Evolutionary conservation across 2,888 invertebrate genomes (phyloP), one percentile per base, ranked within the genome.

Genomic region (Crioceris asparagi): DNA sequence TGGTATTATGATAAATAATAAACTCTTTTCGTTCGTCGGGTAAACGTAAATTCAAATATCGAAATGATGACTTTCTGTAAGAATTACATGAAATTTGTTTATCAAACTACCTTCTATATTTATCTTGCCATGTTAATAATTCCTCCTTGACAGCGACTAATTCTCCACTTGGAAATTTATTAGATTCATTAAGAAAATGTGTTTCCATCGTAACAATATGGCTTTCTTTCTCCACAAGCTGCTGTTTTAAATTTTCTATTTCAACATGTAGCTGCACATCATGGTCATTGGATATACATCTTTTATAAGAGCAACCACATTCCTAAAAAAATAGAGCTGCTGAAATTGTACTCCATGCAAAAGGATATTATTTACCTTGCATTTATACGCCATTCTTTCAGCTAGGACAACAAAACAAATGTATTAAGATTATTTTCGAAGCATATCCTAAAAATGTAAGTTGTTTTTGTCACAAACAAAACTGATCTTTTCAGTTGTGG

Each of bases 141-240:
- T 91, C 88, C 48, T 90, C 90, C 54, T 83, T 80, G 38, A 88
- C 70, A 40, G 84, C 79, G 17, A 79, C 78, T 56, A 83, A 72
- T 54, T 83, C 80, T 32, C 84, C 80, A 36, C 79, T 80, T 4
- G 64, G 63, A 49, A 54, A 61, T 38, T 62, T 62, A 43, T 63
- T 58, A 3, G 63, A 59, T 57, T 84, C 83, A 53, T 82, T 82
- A 44, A 87, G 68, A 61, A 87, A 84, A 60, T 85, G 87, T 2
- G 82, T 80, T 64, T 92, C 91, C 71, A 92, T 80, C 52, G 79
- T 82, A 45, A 83, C 75, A 52, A 92, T 82, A 59, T 90, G 86
- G 48, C 74, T 72, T 57, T 91, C 87, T 50, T 83, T 75, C 59
- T 90, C 88, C 11, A 81, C 67, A 19, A 93, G 66, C 49, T 83